Evolutionary conservation across 1,140 invertebrate genomes (phyloP), one percentile per base, ranked within the genome.

Genomic region (Drosophila repleta): DNA sequence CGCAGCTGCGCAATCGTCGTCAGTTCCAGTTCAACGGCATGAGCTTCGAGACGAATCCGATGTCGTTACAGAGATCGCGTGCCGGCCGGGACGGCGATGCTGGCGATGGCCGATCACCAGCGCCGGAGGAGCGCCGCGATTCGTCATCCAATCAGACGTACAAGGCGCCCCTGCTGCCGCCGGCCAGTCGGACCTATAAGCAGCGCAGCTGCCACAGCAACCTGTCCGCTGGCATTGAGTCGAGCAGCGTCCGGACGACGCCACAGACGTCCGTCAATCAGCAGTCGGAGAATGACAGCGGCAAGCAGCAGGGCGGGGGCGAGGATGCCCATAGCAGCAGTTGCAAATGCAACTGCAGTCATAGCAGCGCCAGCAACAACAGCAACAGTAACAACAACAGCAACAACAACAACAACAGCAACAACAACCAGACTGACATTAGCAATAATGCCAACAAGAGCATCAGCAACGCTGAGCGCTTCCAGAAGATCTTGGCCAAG

Each of bases 1-100:
- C 79, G 1, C 64, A 84, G 26, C 24, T 84, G 57, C 67, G 67
- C 4, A 18, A 58, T 8, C 67, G 67, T 4, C 80, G 80, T 0
- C 49, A 76, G 0, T 84, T 84, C 10, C 51, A 55, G 10, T 84
- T 79, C 53, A 79, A 84, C 56, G 80, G 80, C 3, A 52, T 43
- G 64, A 24, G 32, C 1, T 84, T 79, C 21, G 76, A 76, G 64
- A 68, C 76, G 13, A 58, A 37, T 10, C 66, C 66, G 7, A 15
- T 48, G 6, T 18, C 21, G 10, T 18, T 67, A n/a, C 13, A 29
- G 2, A 13, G 17, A 52, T n/a, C 64, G 26, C 45, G 17, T 20
- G 10, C 10, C 3, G 10, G 6, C 11, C 41, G 46, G 24, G 51
- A 55, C 6, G 51, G 24, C 2, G 58, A 69, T 8, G 65, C 37